These are phyloP conservation scores for Chelonus insularis DNA, from an alignment of 1,140 invertebrate genomes.

Conservation along the genomic window DNA sequence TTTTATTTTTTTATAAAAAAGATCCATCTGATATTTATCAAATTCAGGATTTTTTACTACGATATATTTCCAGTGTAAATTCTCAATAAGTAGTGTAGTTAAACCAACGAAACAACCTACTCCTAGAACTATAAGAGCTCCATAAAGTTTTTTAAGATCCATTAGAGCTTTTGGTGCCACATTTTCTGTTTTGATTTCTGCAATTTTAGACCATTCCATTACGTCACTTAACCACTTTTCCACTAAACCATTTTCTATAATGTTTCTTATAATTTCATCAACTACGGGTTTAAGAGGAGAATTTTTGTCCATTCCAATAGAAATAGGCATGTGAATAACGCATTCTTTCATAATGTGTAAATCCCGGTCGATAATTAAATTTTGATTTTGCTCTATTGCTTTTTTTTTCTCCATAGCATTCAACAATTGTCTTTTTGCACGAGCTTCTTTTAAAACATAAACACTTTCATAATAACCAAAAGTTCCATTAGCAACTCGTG, in stretches of 20 bases:
- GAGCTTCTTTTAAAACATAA: slow-evolving; percentile 69
- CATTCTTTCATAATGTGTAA: slow-evolving; percentile 81
- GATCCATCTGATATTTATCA: slow-evolving; percentile 69
- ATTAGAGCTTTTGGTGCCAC: slow-evolving; percentile 70
- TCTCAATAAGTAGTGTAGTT: slow-evolving; percentile 64
- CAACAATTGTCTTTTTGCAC: slow-evolving; percentile 62
- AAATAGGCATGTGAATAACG: slow-evolving; percentile 77
- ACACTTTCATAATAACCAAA: slow-evolving; percentile 81
- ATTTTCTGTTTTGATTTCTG: slow-evolving; percentile 55
- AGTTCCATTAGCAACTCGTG: slow-evolving; percentile 67
- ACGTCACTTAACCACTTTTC: slow-evolving; percentile 79
- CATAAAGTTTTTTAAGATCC: slow-evolving; percentile 76
- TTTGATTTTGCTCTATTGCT: slow-evolving; percentile 23
- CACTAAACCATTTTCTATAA: slow-evolving; percentile 75
- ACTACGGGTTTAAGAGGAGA: slow-evolving; percentile 74
- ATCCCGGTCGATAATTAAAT: slow-evolving; percentile 56
- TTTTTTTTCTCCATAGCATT: slow-evolving; percentile 42
- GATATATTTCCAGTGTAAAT: slow-evolving; percentile 68
- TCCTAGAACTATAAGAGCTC: slow-evolving; percentile 69
- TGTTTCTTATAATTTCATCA: slow-evolving; percentile 67
- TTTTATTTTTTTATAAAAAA: slow-evolving; percentile 63
- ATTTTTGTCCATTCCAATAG: slow-evolving; percentile 78
- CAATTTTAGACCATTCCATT: slow-evolving; percentile 62
- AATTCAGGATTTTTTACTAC: slow-evolving; percentile 70
- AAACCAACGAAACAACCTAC: slow-evolving; percentile 70